Conservation (phyloP, 2,113 vertebrate species). For the Elephas maximus region DNA sequence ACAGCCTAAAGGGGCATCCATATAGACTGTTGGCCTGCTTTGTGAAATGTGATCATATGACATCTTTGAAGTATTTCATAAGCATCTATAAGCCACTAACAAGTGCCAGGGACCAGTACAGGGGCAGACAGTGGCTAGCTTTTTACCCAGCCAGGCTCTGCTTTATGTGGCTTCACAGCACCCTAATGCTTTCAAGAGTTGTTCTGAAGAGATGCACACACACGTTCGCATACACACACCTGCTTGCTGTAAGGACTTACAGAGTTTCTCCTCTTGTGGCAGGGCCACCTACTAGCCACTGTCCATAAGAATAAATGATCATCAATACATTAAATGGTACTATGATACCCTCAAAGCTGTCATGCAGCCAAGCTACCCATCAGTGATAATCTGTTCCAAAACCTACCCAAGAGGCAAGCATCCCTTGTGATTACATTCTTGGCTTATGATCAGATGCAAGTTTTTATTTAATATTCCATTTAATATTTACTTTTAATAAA, state of each 20-base stretch:
- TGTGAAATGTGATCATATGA: background rate
- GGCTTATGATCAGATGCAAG: no score
- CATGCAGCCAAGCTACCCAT: background rate
- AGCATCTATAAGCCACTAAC: background rate
- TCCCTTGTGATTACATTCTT: background rate
- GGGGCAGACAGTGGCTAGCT: background rate
- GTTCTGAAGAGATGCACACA: accelerated
- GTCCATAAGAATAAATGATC: background rate
- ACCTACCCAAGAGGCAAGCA: background rate
- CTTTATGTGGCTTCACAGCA: background rate
- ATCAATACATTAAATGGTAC: background rate
- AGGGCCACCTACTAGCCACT: background rate
- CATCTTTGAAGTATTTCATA: background rate
- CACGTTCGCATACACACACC: background rate
- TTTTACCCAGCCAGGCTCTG: background rate
- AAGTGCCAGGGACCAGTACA: background rate
- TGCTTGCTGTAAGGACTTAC: background rate
- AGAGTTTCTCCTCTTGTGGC: background rate
- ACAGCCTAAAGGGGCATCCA: background rate
- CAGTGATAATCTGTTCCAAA: background rate
- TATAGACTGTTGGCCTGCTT: background rate
- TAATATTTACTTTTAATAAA: background rate
- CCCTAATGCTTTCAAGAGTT: background rate
- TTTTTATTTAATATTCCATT: background rate
- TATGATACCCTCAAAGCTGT: background rate